These are phyloP conservation scores for Coenobita brevimanus DNA, from an alignment of 1,140 invertebrate species.

Conservation along the genomic window DNA sequence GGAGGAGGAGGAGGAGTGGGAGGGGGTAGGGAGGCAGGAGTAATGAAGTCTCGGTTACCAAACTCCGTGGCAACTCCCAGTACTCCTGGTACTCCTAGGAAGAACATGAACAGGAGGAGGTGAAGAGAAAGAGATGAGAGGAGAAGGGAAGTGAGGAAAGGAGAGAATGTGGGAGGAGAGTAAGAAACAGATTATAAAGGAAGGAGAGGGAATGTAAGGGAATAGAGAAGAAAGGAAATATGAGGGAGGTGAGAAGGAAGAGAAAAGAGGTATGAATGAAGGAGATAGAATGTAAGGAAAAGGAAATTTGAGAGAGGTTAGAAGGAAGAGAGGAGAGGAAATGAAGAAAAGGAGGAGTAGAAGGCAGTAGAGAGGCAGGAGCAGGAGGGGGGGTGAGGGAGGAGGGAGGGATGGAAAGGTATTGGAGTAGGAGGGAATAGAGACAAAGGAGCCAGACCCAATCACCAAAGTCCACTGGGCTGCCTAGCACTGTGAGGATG, in stretches of 20 bases:
- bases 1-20: not conserved
- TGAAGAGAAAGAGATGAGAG: not conserved
- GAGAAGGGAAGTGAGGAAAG: not conserved
- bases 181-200: not conserved
- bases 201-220: not conserved
- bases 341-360: not conserved
- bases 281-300: not conserved
- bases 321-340: slow-evolving; percentile 1
- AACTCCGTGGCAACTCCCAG: too few species aligned
- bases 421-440: not conserved
- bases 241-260: not conserved
- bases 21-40: not conserved
- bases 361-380: not conserved
- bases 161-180: not conserved
- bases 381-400: not conserved
- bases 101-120: not conserved
- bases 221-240: not conserved
- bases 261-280: not conserved
- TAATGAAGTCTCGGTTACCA: too few species aligned
- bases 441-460: not conserved
- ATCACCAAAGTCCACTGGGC: not conserved
- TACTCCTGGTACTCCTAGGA: not conserved
- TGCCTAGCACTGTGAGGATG: too few species aligned
- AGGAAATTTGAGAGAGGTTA: not conserved
- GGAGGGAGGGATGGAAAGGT: not conserved